Conservation (phyloP, 1,140 invertebrate genomes). For the Megathymus violae region DNA sequence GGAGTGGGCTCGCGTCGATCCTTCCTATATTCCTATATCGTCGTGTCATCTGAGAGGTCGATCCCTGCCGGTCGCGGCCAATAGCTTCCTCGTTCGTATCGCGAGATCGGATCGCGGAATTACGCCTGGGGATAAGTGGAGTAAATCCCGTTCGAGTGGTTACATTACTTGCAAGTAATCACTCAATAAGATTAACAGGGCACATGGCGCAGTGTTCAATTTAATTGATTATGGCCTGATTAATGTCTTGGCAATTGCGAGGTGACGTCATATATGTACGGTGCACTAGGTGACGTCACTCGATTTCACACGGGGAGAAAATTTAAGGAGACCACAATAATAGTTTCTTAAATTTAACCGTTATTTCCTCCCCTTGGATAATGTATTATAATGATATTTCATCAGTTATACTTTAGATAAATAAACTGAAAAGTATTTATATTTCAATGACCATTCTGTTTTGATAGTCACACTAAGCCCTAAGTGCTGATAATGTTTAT, state of each 20-base stretch:
- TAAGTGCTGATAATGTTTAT: too few species aligned
- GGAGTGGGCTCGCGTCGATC: conserved; percentile 16
- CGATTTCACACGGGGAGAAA: conserved; percentile 1
- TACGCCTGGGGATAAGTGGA: conserved; percentile 24
- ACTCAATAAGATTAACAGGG: conserved; percentile 32
- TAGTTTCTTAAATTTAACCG: too few species aligned
- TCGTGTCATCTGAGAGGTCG: conserved; percentile 22
- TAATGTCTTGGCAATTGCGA: conserved; percentile 27
- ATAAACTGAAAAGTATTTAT: too few species aligned
- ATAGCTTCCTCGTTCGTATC: conserved; percentile 25
- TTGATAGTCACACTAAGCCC: too few species aligned
- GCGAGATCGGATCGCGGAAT: conserved; percentile 13
- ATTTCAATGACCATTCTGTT: too few species aligned
- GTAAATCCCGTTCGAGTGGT: conserved; percentile 24
- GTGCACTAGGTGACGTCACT: not conserved
- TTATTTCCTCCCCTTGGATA: too few species aligned
- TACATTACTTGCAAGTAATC: conserved; percentile 32
- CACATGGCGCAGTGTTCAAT: conserved; percentile 31
- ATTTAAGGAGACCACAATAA: too few species aligned
- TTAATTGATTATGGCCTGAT: conserved; percentile 34
- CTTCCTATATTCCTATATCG: conserved; percentile 10
- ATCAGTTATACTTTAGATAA: too few species aligned
- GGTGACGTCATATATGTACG: conserved; percentile 22
- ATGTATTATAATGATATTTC: too few species aligned
- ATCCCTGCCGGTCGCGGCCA: conserved; percentile 12